Percentiles rank a stretch among this genome's conserved stretches.
phyloP scores from a whole-genome alignment of 1,140 invertebrate genomes.

The Armadillidium nasatum region DNA sequence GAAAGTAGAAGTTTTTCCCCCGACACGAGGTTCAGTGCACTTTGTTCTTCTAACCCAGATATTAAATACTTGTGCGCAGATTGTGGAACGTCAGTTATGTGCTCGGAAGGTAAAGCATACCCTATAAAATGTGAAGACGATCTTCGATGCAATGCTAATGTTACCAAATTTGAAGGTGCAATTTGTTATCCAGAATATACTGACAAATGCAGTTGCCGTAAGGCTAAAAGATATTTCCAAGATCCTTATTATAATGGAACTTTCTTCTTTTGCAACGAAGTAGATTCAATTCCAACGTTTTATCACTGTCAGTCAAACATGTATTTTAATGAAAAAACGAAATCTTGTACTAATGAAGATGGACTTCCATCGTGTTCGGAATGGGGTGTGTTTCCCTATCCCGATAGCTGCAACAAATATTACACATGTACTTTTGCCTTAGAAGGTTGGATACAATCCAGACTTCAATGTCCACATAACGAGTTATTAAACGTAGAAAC shows the following conservation, averaged over 20 bases:
- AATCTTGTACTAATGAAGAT: conserved; percentile 25
- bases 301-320: conserved; percentile 30
- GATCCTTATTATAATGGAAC: conserved; percentile 25
- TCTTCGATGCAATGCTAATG: no score
- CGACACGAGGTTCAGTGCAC: no score
- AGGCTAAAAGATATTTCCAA: conserved; percentile 26
- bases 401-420: conserved; percentile 23
- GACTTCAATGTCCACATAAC: conserved; percentile 19
- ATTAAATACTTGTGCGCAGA: no score
- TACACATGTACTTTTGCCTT: conserved; percentile 32
- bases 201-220: conserved; percentile 20
- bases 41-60: no score
- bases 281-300: conserved; percentile 19
- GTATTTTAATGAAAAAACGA: conserved; percentile 24
- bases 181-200: conserved; percentile 29
- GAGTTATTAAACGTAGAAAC: conserved; percentile 30
- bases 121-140: no score
- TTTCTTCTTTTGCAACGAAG: conserved; percentile 32
- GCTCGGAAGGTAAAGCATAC: no score
- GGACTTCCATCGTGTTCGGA: conserved; percentile 27
- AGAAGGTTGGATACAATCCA: conserved; percentile 32
- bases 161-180: conserved; percentile 26
- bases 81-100: no score
- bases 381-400: conserved; percentile 30
- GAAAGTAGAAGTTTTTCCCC: no score